Base-by-base conservation (phyloP, 64 coral and sea anemone genomes). In the Acropora tenuis region DNA sequence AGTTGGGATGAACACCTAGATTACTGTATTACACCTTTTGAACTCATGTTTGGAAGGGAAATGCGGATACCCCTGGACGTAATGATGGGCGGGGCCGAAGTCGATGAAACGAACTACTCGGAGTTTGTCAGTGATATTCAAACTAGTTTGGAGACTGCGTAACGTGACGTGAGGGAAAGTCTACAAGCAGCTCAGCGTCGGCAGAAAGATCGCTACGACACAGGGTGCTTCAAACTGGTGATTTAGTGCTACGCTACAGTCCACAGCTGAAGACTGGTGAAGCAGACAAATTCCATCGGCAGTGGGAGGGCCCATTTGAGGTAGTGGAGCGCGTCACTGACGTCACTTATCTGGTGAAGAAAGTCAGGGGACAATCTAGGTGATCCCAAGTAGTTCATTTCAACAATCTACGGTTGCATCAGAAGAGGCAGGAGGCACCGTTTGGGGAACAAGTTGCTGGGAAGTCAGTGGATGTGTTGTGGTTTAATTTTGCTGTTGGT, bases 41-140 rank as follows among this genome's bases (percentile, higher is more conserved):
- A n/a, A n/a, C n/a, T n/a, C n/a, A n/a, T n/a, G n/a, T n/a, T n/a
- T n/a, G n/a, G n/a, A n/a, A n/a, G n/a, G n/a, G n/a, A n/a, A n/a
- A n/a, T n/a, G n/a, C n/a, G n/a, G n/a, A n/a, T n/a, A n/a, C 89
- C 89, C 5, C 57, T 90, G 60, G 88, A 90, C 47, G 88, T 90
- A 3, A 90, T 90, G 88, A 69, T 90, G 55, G 88, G 88, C 58
- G 40, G 77, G 19, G n/a, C n/a, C n/a, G n/a, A n/a, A n/a, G n/a
- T n/a, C n/a, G n/a, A n/a, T n/a, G n/a, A n/a, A n/a, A n/a, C 15
- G 7, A 48, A 43, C 8, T 90, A 71, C 41, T 73, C 78, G 42
- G 88, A 90, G 20, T 90, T 80, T 53, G 78, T 73, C 3, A 78
- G 49, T 65, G 44, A 50, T 41, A 17, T 82, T 5, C 77, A 78